A percentile compares a stretch with the other conserved stretches of the same genome.
Evolutionary conservation across 2,888 invertebrate species (phyloP).

Genomic region (Tinea trinotella): DNA sequence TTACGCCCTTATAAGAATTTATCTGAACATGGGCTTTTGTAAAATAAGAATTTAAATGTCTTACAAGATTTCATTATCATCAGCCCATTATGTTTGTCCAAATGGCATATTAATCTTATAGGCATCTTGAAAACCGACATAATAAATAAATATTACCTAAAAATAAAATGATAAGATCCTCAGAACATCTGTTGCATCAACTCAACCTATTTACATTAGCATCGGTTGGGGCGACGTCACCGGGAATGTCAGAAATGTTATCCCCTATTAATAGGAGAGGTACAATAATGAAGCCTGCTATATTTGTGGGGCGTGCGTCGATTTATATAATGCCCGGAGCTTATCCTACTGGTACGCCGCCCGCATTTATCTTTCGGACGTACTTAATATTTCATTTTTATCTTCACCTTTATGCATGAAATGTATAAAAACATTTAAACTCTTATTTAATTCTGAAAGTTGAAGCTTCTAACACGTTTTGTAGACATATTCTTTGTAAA

Average conservation of each 20-base stretch:
- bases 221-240: background rate
- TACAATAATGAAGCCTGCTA: slow-evolving; percentile 16
- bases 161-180: too few relatives aligned
- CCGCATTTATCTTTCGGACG: slow-evolving; percentile 21
- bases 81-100: too few relatives aligned
- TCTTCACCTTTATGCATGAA: slow-evolving; percentile 18
- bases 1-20: too few relatives aligned
- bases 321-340: slow-evolving; percentile 21
- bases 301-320: slow-evolving; percentile 18
- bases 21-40: too few relatives aligned
- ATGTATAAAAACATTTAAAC: background rate
- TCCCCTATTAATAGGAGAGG: slow-evolving; percentile 10
- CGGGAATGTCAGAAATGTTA: slow-evolving; percentile 9
- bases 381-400: slow-evolving; percentile 23
- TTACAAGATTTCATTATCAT: too few relatives aligned
- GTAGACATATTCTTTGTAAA: background rate
- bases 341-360: slow-evolving; percentile 19
- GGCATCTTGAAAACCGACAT: too few relatives aligned
- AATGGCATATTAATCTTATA: too few relatives aligned
- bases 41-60: too few relatives aligned
- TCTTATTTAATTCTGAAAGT: background rate
- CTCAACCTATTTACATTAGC: background rate
- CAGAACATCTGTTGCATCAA: background rate
- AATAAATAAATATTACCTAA: too few relatives aligned
- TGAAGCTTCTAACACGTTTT: background rate